Evolutionary conservation across 2,113 vertebrate genomes (phyloP), one percentile per base, ranked within the genome.

Genomic region (Pelecanus crispus): DNA sequence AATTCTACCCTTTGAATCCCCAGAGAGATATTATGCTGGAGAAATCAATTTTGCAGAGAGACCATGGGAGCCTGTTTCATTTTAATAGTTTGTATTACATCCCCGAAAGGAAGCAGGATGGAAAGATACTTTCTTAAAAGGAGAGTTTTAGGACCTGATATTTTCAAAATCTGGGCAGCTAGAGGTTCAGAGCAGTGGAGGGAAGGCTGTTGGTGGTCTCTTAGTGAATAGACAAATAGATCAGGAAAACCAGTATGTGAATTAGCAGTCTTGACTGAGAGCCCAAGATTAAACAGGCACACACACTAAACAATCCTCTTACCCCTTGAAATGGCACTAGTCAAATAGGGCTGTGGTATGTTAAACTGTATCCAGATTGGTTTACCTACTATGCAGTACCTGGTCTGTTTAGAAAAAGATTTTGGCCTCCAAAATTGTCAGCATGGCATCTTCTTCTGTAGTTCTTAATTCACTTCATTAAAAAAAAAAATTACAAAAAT

Each of bases 171-270:
- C 20, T 50, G 58, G 72, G 24, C 45, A 56, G 15, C 19, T 49
- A 36, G 34, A 79, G n/a, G 75, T 82, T 85, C 44, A 63, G 56
- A 85, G 24, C 38, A 5, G 0, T 26, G 6, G 17, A 85, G 11
- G 34, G 40, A 92, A 92, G 19, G 49, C 88, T 95, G 83, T 92
- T 95, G 89, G 84, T 97, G 94, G 80, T 95, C 86, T 91, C 73
- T 38, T 29, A 55, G n/a, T 94, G 81, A 96, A 94, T 28, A 80
- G 70, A 79, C 38, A 89, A 92, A 65, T 58, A 92, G 40, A 68
- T 87, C 56, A 53, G 56, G 40, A 91, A 79, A 94, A 75, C 11
- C 70, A 80, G 22, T 72, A 24, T 80, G 42, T 34, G 47, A 92
- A 25, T 82, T 92, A 80, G 63, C 67, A 81, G 77, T 50, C 44